Evolutionary conservation across 1,140 invertebrate genomes (phyloP), one percentile per base, ranked within the genome.

Genomic region (Trachelipus rathkii): DNA sequence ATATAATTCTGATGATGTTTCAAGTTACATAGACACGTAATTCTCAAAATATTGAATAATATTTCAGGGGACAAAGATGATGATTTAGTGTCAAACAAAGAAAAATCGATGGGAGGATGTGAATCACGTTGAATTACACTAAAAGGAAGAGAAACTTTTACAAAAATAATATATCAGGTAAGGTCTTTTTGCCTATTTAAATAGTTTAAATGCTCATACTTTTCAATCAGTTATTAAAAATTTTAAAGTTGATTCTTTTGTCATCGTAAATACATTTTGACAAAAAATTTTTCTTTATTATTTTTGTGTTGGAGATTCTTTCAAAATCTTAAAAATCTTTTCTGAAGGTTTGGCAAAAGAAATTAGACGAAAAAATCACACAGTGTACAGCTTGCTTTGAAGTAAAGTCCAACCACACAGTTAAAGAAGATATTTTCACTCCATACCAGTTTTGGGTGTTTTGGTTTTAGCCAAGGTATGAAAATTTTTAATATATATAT

Each of bases 401-500:
- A 44, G 75, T n/a, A n/a, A 81, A 70, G 76, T 79, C 21, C n/a
- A 74, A 76, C 72, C 73, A 81, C 50, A 76, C 80, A 66, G 50
- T 78, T 50, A 44, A 89, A 88, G 71, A 66, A 43, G 73, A 75
- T 44, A 89, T 92, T 84, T 88, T 87, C 71, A 87, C 89, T n/a
- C 82, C 93, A 95, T 87, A n/a, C 93, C 92, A 13, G 86, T 93
- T 81, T 83, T 95, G 4, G 88, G 89, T 68, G 92, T 93, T 0
- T 86, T 94, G 19, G 87, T 94, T 7, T 95, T n/a, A n/a, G n/a
- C 93, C 83, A 88, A 89, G 73, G 89, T 89, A 33, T 33, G 6
- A 3, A 33, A 3, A 33, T 33, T 3, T 33, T 3, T n/a, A 33
- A 33, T 33, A 33, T 33, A 33, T 33, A 33, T 33, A 33, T 33